Conservation (phyloP, 2,113 vertebrate species). For the Petaurus breviceps region DNA sequence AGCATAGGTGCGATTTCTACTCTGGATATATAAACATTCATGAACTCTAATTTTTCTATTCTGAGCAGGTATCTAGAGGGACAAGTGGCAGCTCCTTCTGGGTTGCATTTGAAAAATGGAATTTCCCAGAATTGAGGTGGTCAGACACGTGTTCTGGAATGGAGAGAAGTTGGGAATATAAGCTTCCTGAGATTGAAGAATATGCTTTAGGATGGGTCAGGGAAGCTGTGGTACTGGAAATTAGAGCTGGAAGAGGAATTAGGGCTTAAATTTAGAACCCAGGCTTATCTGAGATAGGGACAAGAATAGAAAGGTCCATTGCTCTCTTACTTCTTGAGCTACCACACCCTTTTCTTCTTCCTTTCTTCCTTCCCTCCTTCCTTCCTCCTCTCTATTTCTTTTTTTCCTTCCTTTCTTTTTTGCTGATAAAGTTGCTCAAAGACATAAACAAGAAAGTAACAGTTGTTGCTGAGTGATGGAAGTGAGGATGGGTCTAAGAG, state of each 20-base stretch:
- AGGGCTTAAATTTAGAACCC: not conserved
- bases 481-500: too few relatives aligned
- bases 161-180: slow-evolving; percentile 5
- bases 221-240: slow-evolving; percentile 4
- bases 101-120: not conserved
- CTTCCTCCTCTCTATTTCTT: too few relatives aligned
- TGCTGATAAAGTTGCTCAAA: too few relatives aligned
- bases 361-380: too few relatives aligned
- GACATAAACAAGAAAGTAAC: too few relatives aligned
- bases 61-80: slow-evolving; percentile 28
- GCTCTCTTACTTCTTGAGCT: not conserved
- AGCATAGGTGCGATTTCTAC: slow-evolving; percentile 49
- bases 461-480: too few relatives aligned
- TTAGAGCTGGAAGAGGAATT: not conserved
- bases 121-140: not conserved
- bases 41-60: slow-evolving; percentile 48
- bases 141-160: not conserved
- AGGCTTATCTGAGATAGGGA: slow-evolving; percentile 38
- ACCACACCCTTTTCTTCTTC: too few relatives aligned
- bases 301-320: slow-evolving; percentile 10
- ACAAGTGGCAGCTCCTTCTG: not conserved
- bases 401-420: too few relatives aligned
- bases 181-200: not conserved
- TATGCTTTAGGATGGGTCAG: slow-evolving; percentile 11
- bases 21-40: slow-evolving; percentile 43